A percentile compares a stretch with the other conserved stretches of the same genome.
These are phyloP conservation scores for Andrena camellia DNA, from an alignment of 2,888 invertebrate genomes.

Conservation along the genomic window DNA sequence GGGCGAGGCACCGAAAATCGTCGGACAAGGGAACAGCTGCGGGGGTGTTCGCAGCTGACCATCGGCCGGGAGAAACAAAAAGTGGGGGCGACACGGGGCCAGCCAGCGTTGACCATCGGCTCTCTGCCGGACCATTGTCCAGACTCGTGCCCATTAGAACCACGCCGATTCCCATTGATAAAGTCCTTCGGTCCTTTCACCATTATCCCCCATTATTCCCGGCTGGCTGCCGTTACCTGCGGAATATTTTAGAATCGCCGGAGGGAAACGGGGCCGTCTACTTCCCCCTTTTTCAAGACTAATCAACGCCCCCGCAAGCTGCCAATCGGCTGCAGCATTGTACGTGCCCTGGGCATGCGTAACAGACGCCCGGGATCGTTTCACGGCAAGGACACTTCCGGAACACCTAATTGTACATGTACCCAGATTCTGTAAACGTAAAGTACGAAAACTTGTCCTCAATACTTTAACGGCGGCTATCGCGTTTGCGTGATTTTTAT, in stretches of 20 bases:
- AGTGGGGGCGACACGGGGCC: slow-evolving; percentile 43
- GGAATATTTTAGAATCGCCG: slow-evolving; percentile 70
- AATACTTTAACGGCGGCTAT: too few species aligned
- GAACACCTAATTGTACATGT: too few species aligned
- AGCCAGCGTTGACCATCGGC: slow-evolving; percentile 64
- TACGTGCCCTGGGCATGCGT: slow-evolving; percentile 9
- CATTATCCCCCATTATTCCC: slow-evolving; percentile 73
- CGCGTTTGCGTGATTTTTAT: too few species aligned
- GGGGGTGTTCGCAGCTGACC: slow-evolving; percentile 73
- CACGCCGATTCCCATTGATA: slow-evolving; percentile 80
- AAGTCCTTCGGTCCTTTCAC: slow-evolving; percentile 76
- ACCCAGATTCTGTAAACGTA: too few species aligned
- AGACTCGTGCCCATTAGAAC: slow-evolving; percentile 77
- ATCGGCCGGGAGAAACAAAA: slow-evolving; percentile 56
- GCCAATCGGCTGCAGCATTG: slow-evolving; percentile 45
- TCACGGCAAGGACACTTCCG: not conserved
- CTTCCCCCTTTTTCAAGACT: slow-evolving; percentile 49
- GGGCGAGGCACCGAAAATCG: slow-evolving; percentile 28
- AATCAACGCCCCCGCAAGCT: slow-evolving; percentile 63
- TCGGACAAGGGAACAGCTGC: slow-evolving; percentile 63
- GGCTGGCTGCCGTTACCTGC: slow-evolving; percentile 38
- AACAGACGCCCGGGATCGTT: not conserved
- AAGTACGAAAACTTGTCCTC: too few species aligned
- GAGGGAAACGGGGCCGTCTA: slow-evolving; percentile 57
- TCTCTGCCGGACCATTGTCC: slow-evolving; percentile 67